Evolutionary conservation across 2,888 invertebrate genomes (phyloP).

Genomic region (Melinaea marsaeus): DNA sequence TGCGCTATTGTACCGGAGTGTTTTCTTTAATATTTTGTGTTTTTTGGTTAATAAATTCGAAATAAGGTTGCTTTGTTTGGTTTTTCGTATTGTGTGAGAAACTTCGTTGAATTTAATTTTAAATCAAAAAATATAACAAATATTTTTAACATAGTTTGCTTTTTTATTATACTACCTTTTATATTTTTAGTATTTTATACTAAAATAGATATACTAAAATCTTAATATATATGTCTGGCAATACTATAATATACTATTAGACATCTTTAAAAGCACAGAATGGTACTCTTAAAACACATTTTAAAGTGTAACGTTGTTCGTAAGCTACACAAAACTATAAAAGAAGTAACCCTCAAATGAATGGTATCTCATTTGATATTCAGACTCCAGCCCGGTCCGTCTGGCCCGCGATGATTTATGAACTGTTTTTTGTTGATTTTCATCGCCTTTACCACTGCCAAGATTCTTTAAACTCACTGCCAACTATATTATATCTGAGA

Average conservation of each 20-base stretch:
- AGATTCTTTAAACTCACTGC: conserved; percentile 51
- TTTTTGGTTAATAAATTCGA: conserved; percentile 35
- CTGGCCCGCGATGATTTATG: conserved; percentile 67
- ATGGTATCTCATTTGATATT: conserved; percentile 63
- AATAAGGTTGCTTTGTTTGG: conserved; percentile 28
- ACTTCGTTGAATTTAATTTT: conserved; percentile 3
- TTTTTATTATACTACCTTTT: not conserved
- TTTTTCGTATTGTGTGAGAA: conserved; percentile 10
- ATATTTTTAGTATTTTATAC: too few relatives aligned
- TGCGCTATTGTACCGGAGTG: conserved; percentile 52
- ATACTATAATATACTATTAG: not conserved
- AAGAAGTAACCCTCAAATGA: conserved; percentile 59
- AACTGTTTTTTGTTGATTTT: conserved; percentile 66
- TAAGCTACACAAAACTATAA: conserved; percentile 39
- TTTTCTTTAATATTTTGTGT: conserved; percentile 44
- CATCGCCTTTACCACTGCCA: conserved; percentile 45
- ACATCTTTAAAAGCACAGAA: not conserved
- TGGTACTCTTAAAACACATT: not conserved
- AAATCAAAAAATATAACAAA: not conserved
- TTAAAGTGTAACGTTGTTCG: not conserved
- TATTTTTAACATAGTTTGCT: not conserved
- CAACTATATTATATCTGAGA: conserved; percentile 56
- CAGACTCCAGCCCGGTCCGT: conserved; percentile 57
- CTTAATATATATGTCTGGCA: not conserved
- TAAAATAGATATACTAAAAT: too few relatives aligned